A percentile compares a stretch with the other conserved stretches of the same genome.
Conservation (phyloP, 1,140 invertebrate species). For the Chironomus striatipennis region DNA sequence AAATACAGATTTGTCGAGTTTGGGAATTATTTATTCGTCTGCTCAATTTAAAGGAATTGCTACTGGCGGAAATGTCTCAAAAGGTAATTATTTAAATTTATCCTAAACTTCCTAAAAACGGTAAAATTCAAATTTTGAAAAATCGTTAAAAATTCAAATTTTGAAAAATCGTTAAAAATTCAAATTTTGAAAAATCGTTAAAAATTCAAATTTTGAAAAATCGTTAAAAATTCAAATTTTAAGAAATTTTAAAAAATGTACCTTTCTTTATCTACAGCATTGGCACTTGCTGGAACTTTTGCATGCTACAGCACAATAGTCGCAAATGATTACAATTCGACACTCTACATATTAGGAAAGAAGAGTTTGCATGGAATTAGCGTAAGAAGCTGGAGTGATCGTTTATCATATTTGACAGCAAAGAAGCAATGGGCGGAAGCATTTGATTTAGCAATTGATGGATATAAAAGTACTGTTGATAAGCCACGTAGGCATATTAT, state of each 20-base stretch:
- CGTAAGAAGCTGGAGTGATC: constrained; percentile 73
- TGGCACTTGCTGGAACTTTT: constrained; percentile 61
- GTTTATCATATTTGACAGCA: constrained; percentile 59
- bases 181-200: no score
- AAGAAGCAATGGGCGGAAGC: constrained; percentile 56
- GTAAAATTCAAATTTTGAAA: neutral
- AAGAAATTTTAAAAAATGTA: no score
- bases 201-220: neutral
- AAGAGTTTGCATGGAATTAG: constrained; percentile 70
- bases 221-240: no score
- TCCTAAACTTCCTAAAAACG: neutral
- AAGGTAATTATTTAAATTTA: constrained; percentile 1
- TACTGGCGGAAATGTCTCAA: constrained; percentile 54
- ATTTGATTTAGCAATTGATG: constrained; percentile 43
- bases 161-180: neutral
- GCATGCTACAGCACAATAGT: constrained; percentile 88
- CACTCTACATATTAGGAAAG: constrained; percentile 76
- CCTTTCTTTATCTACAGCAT: constrained; percentile 29
- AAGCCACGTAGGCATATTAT: constrained; percentile 34
- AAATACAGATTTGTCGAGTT: constrained; percentile 68
- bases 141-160: no score
- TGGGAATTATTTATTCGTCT: constrained; percentile 82
- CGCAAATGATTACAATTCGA: constrained; percentile 55
- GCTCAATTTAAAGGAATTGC: constrained; percentile 88
- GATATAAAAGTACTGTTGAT: constrained; percentile 35